Base-by-base conservation (phyloP, 2,797 vertebrate species). In the Leptatherina wallacei region DNA sequence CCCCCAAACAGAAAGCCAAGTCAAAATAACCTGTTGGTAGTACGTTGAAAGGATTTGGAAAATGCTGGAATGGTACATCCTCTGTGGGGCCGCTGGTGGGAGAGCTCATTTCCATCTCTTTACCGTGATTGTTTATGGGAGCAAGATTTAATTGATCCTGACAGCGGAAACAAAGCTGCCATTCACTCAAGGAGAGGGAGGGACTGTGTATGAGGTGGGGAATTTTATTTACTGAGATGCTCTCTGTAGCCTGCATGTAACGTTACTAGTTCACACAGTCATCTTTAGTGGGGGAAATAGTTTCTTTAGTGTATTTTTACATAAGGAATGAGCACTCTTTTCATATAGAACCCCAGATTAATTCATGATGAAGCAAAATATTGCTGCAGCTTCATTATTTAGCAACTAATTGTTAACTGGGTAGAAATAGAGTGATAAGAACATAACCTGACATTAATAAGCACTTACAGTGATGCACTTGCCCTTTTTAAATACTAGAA, bases 1-100 rank as follows among this genome's bases (percentile, higher is more conserved):
- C 89, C 57, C 4, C 76, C 63, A 95, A 93, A 92, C 87, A 83
- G 70, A 95, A 95, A 83, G 90, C 80, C 61, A 95, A 95, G 84
- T 83, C 93, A 66, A 95, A 95, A 90, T 95, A 92, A 94, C 61
- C 20, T 56, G 59, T 58, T 35, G 42, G 51, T 65, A 0, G 16
- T 0, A 3, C 22, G 32, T 52, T 51, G 44, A 62, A 69, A 71
- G 68, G 40, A 69, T 84, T 77, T 81, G 81, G 54, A 77, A 87
- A 86, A 73, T 73, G 56, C 71, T 76, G 65, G 79, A 83, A 78
- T 70, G 78, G 64, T 65, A 49, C 60, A 69, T 85, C 57, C 67
- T 91, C 63, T 54, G 44, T 59, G 83, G 71, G 79, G 86, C 76
- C 20, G 51, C 71, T 58, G 49, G 74, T 77, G 78, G 83, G 82